Evolutionary conservation across 1,140 invertebrate genomes (phyloP).

Genomic region (Myzus persicae): DNA sequence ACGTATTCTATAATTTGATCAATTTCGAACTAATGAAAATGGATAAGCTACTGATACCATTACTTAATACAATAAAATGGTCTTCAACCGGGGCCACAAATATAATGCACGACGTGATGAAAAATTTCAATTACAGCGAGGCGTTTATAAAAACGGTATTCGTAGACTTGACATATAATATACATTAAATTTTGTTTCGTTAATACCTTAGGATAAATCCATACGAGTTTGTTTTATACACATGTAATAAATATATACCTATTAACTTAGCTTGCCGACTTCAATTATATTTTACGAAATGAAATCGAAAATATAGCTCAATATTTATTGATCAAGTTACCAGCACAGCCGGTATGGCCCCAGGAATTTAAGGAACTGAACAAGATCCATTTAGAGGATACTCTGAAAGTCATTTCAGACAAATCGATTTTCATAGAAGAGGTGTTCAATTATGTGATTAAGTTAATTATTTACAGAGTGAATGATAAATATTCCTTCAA

Average conservation of each 20-base stretch:
- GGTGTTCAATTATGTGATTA: not conserved
- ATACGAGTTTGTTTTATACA: not conserved
- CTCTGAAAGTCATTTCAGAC: not conserved
- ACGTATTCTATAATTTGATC: not conserved
- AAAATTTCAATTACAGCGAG: not conserved
- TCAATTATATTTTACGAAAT: not conserved
- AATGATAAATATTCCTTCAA: slow-evolving; percentile 15
- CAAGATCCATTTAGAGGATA: not conserved
- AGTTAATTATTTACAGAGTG: not conserved
- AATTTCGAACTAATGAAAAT: slow-evolving; percentile 46
- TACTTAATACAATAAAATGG: not conserved
- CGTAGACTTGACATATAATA: not conserved
- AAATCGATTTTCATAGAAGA: not conserved
- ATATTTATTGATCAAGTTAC: not conserved
- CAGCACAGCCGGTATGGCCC: not conserved
- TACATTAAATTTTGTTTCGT: not conserved
- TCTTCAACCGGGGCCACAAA: slow-evolving; percentile 11
- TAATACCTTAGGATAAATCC: not conserved
- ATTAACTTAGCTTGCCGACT: not conserved
- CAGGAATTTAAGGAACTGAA: slow-evolving; percentile 23
- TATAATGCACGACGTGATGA: not conserved
- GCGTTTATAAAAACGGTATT: slow-evolving; percentile 19
- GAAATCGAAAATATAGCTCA: not conserved
- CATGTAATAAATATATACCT: not conserved
- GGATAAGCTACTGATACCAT: slow-evolving; percentile 8